Conservation (phyloP, 2,888 invertebrate species). For the Andrena fulva region DNA sequence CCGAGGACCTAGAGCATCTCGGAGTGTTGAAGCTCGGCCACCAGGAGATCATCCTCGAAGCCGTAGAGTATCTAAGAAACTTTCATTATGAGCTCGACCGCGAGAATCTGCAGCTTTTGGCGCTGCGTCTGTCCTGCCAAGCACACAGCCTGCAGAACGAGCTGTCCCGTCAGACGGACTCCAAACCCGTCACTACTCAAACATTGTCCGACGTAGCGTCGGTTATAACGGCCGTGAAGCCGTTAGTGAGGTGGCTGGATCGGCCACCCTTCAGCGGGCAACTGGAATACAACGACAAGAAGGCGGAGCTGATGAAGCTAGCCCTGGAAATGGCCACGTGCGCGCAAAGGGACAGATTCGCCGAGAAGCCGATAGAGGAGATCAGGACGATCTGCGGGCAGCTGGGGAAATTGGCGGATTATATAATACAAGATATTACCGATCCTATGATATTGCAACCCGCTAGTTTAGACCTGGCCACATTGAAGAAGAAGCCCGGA, state of each 20-base stretch:
- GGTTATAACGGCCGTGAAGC: slow-evolving; percentile 93
- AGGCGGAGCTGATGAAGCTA: slow-evolving; percentile 90
- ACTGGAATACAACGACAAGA: slow-evolving; percentile 89
- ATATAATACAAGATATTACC: slow-evolving; percentile 93
- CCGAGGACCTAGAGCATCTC: slow-evolving; percentile 95
- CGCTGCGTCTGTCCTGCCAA: slow-evolving; percentile 93
- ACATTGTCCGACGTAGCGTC: slow-evolving; percentile 94
- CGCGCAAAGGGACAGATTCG: slow-evolving; percentile 96
- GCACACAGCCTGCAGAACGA: slow-evolving; percentile 92
- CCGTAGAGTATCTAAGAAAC: slow-evolving; percentile 94
- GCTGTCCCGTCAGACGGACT: slow-evolving; percentile 86
- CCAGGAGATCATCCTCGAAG: slow-evolving; percentile 96
- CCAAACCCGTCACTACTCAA: slow-evolving; percentile 90
- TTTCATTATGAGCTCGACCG: slow-evolving; percentile 96
- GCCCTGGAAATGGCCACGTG: slow-evolving; percentile 95
- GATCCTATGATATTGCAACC: slow-evolving; percentile 97
- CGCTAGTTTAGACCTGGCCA: slow-evolving; percentile 94
- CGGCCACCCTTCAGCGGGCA: slow-evolving; percentile 88
- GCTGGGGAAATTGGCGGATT: slow-evolving; percentile 92
- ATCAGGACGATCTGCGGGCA: slow-evolving; percentile 90
- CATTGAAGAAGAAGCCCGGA: slow-evolving; percentile 92
- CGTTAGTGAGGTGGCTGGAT: slow-evolving; percentile 96
- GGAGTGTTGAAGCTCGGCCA: slow-evolving; percentile 95
- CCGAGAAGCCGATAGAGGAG: slow-evolving; percentile 93
- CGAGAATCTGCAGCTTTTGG: slow-evolving; percentile 96